Evolutionary conservation across 2,797 vertebrate genomes (phyloP), one percentile per base, ranked within the genome.

Genomic region (Chrosomus eos): DNA sequence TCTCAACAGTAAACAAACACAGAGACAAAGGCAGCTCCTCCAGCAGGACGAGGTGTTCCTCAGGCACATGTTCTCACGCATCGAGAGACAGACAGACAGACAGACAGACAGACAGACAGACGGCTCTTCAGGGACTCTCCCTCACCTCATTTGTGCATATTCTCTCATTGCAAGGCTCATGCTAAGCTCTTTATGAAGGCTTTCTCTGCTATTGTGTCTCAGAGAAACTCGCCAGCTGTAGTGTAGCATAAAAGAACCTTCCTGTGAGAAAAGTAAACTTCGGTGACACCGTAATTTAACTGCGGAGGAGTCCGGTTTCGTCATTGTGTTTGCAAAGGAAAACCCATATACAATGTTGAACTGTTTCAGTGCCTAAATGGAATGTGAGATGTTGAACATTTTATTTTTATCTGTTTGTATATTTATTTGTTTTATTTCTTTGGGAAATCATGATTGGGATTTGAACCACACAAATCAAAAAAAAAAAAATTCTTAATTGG

Each of bases 171-270:
- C 80, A 79, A 36, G 66, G 81, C 83, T 67, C 64, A 18, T 51
- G 51, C 84, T 88, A 85, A 89, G 82, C 87, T 88, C 85, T 89
- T 89, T 85, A 87, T 90, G 87, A 80, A 88, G 84, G 86, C 48
- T 84, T 89, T 89, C 83, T 76, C 76, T 53, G 26, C 74, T 80
- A 31, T 81, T 84, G 74, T 75, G 80, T 78, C 38, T 53, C 43
- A 62, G 64, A 79, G 73, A 78, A 84, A 45, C 62, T 75, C 38
- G 70, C 31, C 64, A 68, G 71, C 67, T 64, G 55, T 51, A 72
- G 53, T 36, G 66, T 23, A 82, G 86, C 53, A 72, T 78, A 85
- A 79, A 86, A 83, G 66, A 85, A 66, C 16, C 40, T 66, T 43
- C 66, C 77, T 83, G 28, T 78, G 72, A 85, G 85, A 89, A 81